These are phyloP conservation scores for Mallotus villosus DNA, from an alignment of 2,797 vertebrate genomes.

Conservation along the genomic window DNA sequence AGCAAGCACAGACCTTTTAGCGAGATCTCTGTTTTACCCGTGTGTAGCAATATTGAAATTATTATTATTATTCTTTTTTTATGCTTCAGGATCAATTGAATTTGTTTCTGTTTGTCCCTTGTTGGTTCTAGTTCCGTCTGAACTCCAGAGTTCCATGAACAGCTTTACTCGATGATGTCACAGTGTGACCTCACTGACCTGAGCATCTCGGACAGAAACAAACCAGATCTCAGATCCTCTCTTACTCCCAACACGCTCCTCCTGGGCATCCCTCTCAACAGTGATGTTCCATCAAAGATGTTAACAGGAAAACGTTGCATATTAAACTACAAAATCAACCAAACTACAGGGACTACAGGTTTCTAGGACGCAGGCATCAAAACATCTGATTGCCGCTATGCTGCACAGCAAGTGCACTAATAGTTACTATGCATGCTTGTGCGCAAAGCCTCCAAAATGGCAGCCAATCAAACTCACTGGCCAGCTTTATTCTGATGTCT, in stretches of 20 bases:
- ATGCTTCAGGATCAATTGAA: background rate
- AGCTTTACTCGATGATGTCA: background rate
- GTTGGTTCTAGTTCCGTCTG: too few species aligned
- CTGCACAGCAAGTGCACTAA: background rate
- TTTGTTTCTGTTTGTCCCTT: too few species aligned
- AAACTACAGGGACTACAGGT: background rate
- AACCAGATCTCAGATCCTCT: too few species aligned
- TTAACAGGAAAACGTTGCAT: background rate
- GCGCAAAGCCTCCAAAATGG: background rate
- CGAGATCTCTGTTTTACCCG: background rate
- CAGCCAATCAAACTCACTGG: background rate
- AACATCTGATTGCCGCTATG: background rate
- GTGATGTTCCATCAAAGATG: background rate
- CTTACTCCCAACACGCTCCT: background rate
- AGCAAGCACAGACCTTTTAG: constrained; percentile 3
- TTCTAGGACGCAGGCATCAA: background rate
- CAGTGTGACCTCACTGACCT: background rate
- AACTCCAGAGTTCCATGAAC: background rate
- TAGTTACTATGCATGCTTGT: background rate
- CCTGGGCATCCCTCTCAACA: background rate
- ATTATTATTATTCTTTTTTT: background rate
- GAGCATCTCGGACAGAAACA: background rate
- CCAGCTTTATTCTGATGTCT: background rate
- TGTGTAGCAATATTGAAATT: background rate
- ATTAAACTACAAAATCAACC: background rate